phyloP scores from a whole-genome alignment of 2,888 invertebrate species.

The Metacarcinus magister region DNA sequence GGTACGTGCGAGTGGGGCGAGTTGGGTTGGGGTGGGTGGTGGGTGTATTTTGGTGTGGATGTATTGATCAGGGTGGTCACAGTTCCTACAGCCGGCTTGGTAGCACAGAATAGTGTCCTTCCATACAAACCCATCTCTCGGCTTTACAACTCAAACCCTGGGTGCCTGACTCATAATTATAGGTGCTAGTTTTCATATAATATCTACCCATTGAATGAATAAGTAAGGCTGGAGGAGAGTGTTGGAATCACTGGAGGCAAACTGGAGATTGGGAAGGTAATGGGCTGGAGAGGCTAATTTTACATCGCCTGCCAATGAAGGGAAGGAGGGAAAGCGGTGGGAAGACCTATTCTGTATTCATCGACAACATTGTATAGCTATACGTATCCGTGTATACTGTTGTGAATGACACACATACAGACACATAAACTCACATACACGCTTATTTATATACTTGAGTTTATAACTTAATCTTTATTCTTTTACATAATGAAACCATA shows the following conservation, averaged over 20 bases:
- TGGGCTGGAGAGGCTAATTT: conserved; percentile 15
- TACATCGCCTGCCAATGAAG: neutral
- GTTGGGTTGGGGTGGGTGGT: neutral
- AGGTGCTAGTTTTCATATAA: neutral
- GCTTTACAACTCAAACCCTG: neutral
- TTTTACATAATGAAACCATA: too few species aligned
- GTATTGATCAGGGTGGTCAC: neutral
- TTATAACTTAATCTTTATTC: too few species aligned
- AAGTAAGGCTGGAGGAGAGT: conserved; percentile 10
- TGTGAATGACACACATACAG: neutral
- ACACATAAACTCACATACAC: neutral
- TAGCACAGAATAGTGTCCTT: neutral
- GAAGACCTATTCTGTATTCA: neutral
- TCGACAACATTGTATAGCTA: neutral
- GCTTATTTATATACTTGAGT: too few species aligned
- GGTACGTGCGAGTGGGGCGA: neutral
- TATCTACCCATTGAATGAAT: neutral
- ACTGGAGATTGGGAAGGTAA: neutral
- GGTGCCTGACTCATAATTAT: neutral
- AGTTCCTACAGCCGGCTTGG: neutral
- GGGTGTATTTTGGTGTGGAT: neutral
- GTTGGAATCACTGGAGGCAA: neutral
- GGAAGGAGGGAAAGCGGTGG: neutral
- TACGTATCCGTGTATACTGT: neutral
- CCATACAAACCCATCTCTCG: neutral